phyloP scores from a whole-genome alignment of 2,113 vertebrate genomes.

The Oncorhynchus gorbuscha region DNA sequence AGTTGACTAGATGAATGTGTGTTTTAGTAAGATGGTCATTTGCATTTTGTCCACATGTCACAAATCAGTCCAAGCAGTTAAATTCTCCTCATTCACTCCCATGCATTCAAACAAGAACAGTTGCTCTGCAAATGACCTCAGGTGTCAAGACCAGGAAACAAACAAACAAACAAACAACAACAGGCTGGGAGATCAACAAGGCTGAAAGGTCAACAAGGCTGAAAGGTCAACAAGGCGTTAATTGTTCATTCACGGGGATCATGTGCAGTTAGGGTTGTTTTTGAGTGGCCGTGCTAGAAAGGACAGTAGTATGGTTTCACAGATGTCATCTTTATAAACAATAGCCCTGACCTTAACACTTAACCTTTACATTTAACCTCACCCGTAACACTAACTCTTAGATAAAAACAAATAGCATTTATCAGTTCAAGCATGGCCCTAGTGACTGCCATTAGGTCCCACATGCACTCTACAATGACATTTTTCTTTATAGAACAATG shows the following conservation, averaged over 20 bases:
- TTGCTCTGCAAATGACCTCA: conserved; percentile 63
- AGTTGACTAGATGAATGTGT: conserved; percentile 42
- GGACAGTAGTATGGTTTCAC: neutral
- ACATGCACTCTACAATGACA: neutral
- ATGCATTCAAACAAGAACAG: conserved; percentile 67
- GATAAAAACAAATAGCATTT: neutral
- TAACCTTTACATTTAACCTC: neutral
- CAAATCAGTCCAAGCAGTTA: conserved; percentile 64
- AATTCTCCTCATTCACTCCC: conserved; percentile 61
- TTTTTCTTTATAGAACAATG: neutral
- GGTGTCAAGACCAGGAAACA: conserved; percentile 48
- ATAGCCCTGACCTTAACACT: neutral
- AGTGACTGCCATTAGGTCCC: neutral
- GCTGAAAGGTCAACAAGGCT: conserved; percentile 35
- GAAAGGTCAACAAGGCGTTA: conserved; percentile 33
- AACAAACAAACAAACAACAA: conserved; percentile 24
- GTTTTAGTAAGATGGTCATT: conserved; percentile 40
- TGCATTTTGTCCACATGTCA: conserved; percentile 52
- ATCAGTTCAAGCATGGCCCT: neutral
- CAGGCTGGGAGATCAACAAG: conserved; percentile 34
- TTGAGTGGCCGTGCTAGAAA: neutral
- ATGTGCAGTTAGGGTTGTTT: conserved; percentile 3
- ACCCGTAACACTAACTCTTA: neutral
- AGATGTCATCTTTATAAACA: neutral
- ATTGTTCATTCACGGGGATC: conserved; percentile 35